phyloP scores from a whole-genome alignment of 2,888 invertebrate species.

The Drosophila greeni region DNA sequence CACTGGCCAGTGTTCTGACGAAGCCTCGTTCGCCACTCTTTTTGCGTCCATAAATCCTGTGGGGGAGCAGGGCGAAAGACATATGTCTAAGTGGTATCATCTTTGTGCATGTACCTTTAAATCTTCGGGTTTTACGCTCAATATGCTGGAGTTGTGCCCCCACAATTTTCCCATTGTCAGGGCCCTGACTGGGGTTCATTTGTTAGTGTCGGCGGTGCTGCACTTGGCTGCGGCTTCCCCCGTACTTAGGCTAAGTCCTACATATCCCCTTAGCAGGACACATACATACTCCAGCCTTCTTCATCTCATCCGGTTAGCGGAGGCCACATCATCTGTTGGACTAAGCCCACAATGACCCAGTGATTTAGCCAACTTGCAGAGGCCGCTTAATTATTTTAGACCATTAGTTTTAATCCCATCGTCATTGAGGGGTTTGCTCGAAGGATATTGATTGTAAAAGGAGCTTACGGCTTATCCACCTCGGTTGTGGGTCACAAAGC shows the following conservation, averaged over 20 bases:
- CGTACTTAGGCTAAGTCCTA: constrained; percentile 38
- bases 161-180: constrained; percentile 52
- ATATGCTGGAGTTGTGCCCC: constrained; percentile 45
- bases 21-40: constrained; percentile 23
- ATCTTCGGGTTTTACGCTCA: constrained; percentile 69
- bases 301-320: constrained; percentile 1
- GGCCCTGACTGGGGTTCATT: constrained; percentile 60
- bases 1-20: constrained; percentile 31
- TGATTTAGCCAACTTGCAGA: constrained; percentile 31
- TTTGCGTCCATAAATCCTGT: constrained; percentile 33
- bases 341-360: constrained; percentile 43
- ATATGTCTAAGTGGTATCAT: constrained; percentile 57
- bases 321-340: constrained; percentile 43
- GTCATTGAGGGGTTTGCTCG: constrained; percentile 43
- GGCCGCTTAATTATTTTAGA: constrained; percentile 65
- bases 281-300: not conserved
- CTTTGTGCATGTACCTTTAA: constrained; percentile 67
- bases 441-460: constrained; percentile 42
- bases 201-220: constrained; percentile 70
- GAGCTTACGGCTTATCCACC: constrained; percentile 4
- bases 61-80: constrained; percentile 28
- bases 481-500: not conserved
- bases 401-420: constrained; percentile 60
- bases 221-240: constrained; percentile 61
- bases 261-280: constrained; percentile 37